Base-by-base conservation (phyloP, 2,113 vertebrate genomes). In the Dasyornis broadbenti region DNA sequence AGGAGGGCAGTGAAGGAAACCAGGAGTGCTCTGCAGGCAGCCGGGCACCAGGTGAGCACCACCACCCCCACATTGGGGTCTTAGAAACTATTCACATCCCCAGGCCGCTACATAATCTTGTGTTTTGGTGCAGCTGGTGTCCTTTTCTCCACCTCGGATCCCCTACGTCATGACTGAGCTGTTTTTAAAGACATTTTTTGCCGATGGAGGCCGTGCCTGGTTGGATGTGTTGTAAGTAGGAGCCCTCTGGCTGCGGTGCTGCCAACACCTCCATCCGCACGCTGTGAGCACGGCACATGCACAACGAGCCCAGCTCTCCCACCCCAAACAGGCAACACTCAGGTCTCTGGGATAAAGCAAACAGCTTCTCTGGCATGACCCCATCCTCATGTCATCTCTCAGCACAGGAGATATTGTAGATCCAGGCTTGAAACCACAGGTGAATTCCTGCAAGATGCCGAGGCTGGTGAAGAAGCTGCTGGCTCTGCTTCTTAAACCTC, bases 1-100 rank as follows among this genome's bases (percentile, higher is more conserved):
- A 93, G 49, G 64, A 96, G 99, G 54, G 98, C 94, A 0, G 33
- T 99, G 87, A 42, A 82, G 92, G 98, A 99, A 89, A 98, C 98
- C 86, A 98, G 97, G 92, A 71, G 39, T 13, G 97, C 98, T 78
- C 97, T 99, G 35, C 98, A 99, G 96, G 94, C 96, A 63, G 99
- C 99, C 1, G 99, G 99, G 2, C 99, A 99, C 95, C 98, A 97
- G 91, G 99, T 99, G 96, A 61, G 96, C 82, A 82, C 20, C 6
- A 24, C 69, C 57, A 73, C 22, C 23, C 30, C 23, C 45, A n/a
- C 19, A 37, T 12, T 23, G 13, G 3, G 16, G 30, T 37, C 31
- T 65, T 49, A 60, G 20, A 60, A 86, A 37, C 40, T 2, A 47
- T n/a, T 73, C 28, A 35, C 17, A 4, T 4, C 27, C 52, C 44